Percentiles rank a stretch among this genome's conserved stretches.
phyloP scores from a whole-genome alignment of 2,797 vertebrate species.

The Carduelis carduelis region DNA sequence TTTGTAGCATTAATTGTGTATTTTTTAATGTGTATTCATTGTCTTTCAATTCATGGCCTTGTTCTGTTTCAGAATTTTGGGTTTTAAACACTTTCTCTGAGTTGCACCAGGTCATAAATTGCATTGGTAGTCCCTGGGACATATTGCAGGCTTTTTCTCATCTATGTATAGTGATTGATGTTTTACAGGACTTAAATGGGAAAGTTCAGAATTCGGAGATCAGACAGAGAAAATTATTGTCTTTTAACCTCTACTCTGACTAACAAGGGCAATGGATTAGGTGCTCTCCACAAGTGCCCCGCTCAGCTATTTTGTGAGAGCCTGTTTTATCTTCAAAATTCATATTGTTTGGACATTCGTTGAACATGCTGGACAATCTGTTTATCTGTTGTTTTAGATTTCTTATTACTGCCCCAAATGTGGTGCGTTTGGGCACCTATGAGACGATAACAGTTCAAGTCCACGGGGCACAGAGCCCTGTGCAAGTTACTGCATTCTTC shows the following conservation, averaged over 20 bases:
- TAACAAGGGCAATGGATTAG: accelerated
- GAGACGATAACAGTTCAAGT: slow-evolving; percentile 72
- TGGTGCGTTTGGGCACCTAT: slow-evolving; percentile 59
- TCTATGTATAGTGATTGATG: background rate
- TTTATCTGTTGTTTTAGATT: slow-evolving; percentile 46
- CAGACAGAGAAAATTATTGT: background rate
- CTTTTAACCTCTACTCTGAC: background rate
- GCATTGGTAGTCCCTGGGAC: background rate
- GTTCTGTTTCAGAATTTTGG: background rate
- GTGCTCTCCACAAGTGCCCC: background rate
- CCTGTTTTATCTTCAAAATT: background rate
- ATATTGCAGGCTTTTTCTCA: accelerated
- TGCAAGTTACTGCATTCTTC: slow-evolving; percentile 48
- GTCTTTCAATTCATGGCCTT: background rate
- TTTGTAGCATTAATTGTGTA: background rate
- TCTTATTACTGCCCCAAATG: slow-evolving; percentile 72
- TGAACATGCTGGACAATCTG: background rate
- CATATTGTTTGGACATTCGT: background rate
- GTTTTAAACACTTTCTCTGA: background rate
- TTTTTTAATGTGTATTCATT: background rate
- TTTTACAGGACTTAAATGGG: background rate
- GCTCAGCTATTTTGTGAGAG: background rate
- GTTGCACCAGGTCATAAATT: background rate
- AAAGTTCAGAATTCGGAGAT: background rate
- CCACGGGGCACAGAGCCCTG: slow-evolving; percentile 37